Percentiles rank a stretch among this genome's conserved stretches.
phyloP scores from a whole-genome alignment of 2,797 vertebrate species.

The Chaunax sp. region DNA sequence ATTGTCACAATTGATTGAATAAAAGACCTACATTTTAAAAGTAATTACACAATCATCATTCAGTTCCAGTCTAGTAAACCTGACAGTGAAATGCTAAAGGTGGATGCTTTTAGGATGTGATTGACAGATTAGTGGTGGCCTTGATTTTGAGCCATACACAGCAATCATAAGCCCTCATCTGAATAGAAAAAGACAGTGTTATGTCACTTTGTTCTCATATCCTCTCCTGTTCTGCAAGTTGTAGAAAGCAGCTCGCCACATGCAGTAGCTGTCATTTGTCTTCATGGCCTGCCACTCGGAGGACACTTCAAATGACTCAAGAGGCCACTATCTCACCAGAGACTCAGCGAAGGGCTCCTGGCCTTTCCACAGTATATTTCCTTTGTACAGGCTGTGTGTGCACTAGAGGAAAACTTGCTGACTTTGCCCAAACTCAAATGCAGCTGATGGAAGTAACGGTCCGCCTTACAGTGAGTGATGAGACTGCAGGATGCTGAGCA shows the following conservation, averaged over 20 bases:
- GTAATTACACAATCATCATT: conserved; percentile 51
- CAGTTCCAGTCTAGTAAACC: conserved; percentile 38
- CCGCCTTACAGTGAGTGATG: conserved; percentile 84
- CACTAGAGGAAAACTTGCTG: conserved; percentile 82
- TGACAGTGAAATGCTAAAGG: conserved; percentile 49
- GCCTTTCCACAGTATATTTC: conserved; percentile 72
- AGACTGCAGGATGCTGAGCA: conserved; percentile 82
- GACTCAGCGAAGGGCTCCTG: conserved; percentile 58
- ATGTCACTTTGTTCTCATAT: conserved; percentile 22
- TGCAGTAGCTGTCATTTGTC: conserved; percentile 53
- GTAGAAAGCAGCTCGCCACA: conserved; percentile 43
- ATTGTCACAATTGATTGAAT: not conserved
- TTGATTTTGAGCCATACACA: conserved; percentile 68
- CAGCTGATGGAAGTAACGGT: conserved; percentile 85
- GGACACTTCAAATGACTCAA: conserved; percentile 60
- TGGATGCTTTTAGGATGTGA: conserved; percentile 64
- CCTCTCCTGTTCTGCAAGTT: conserved; percentile 41
- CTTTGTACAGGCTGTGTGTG: conserved; percentile 70
- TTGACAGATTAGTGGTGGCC: conserved; percentile 74
- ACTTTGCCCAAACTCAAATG: conserved; percentile 79
- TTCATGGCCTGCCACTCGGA: conserved; percentile 63
- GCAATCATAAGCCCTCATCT: conserved; percentile 53
- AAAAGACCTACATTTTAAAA: conserved; percentile 45
- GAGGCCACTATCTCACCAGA: conserved; percentile 67
- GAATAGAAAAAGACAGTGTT: conserved; percentile 40